Evolutionary conservation across 2,888 invertebrate genomes (phyloP).

Genomic region (Euclidia mi): DNA sequence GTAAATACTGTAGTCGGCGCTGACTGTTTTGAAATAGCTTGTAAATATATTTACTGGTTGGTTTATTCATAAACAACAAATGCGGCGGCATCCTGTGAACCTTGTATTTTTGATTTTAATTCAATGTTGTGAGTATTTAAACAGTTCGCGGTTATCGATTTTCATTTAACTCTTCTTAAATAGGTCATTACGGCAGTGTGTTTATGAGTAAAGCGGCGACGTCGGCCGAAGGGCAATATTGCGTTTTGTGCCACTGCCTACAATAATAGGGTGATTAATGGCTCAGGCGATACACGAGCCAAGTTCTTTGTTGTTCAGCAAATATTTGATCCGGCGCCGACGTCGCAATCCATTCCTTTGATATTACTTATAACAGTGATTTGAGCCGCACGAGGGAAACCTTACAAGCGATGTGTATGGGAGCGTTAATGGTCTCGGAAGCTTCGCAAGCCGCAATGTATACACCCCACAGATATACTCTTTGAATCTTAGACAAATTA

Average conservation of each 20-base stretch:
- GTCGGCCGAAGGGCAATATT: slow-evolving; percentile 81
- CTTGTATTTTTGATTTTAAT: slow-evolving; percentile 40
- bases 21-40: too few species aligned
- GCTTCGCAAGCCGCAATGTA: slow-evolving; percentile 44
- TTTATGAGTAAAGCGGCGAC: slow-evolving; percentile 79
- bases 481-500: too few species aligned
- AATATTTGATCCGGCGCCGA: slow-evolving; percentile 83
- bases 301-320: slow-evolving; percentile 86
- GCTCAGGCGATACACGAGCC: slow-evolving; percentile 79
- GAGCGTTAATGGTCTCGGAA: slow-evolving; percentile 59
- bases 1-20: too few species aligned
- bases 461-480: too few species aligned
- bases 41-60: too few species aligned
- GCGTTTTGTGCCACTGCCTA: slow-evolving; percentile 81
- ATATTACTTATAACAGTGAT: slow-evolving; percentile 70
- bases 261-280: slow-evolving; percentile 88
- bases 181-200: slow-evolving; percentile 84
- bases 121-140: slow-evolving; percentile 54
- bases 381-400: slow-evolving; percentile 55
- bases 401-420: slow-evolving; percentile 57
- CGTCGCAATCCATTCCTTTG: slow-evolving; percentile 79
- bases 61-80: slow-evolving; percentile 15
- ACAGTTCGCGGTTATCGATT: slow-evolving; percentile 76
- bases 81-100: slow-evolving; percentile 10
- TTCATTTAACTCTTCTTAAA: slow-evolving; percentile 84